Base-by-base conservation (phyloP, 2,888 invertebrate genomes). In the Drosophila putrida region DNA sequence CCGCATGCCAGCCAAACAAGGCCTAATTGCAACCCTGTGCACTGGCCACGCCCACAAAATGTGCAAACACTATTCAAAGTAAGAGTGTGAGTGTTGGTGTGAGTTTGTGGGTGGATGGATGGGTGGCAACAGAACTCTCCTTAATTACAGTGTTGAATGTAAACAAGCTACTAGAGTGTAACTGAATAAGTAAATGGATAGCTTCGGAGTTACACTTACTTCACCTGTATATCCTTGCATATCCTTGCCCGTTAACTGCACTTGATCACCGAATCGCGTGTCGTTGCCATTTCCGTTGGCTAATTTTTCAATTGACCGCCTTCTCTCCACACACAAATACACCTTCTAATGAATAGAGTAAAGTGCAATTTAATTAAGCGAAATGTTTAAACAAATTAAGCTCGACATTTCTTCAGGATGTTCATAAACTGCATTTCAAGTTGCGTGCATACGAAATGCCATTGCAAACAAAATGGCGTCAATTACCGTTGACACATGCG, bases 311-410 rank as follows among this genome's bases (percentile, higher is more conserved):
- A 68, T 75, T 70, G 59, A 11, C 54, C 36, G 10, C 35, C 28
- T n/a, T 20, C 20, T n/a, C 20, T 9, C 15, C 35, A n/a, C 8
- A 10, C 11, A 1, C 25, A 9, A 27, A 13, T 20, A 6, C 39
- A 49, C 33, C 44, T 27, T 28, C 54, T 68, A 75, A 74, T 75
- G 60, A 70, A 70, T 57, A 51, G 63, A 51, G 55, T 51, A 78
- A 83, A 83, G 78, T 89, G 78, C 84, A 87, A 66, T 84, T 89
- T 79, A 88, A 89, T 85, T 77, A 79, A 77, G 75, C 62, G 78
- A 66, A 75, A 71, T 88, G 79, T 80, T 85, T 73, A 82, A 68
- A 75, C 72, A 75, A 84, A 81, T 84, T 79, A 75, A 76, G 51
- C 63, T 58, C 57, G 47, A 66, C 74, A 74, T 74, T 80, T 66